Conservation (phyloP, 2,797 vertebrate genomes). For the Cossypha caffra region DNA sequence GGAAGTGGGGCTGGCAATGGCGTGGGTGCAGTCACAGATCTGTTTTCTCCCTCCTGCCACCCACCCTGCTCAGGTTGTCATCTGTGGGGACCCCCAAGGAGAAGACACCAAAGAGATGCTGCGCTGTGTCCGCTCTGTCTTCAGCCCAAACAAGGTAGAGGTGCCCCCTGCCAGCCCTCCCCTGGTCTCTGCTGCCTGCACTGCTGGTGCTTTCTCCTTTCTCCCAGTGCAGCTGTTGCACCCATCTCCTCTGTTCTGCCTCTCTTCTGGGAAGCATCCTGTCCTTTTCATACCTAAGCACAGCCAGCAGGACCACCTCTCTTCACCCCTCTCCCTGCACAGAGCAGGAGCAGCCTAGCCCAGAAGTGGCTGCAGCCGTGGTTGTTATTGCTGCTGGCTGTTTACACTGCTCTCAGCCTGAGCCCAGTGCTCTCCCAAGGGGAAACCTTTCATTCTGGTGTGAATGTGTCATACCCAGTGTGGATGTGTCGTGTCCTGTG, state of each 20-base stretch:
- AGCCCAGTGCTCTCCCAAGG: not conserved
- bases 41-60: not conserved
- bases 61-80: constrained; percentile 81
- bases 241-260: not conserved
- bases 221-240: not conserved
- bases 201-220: not conserved
- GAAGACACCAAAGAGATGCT: constrained; percentile 85
- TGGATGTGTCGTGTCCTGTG: not conserved
- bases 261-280: not conserved
- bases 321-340: not conserved
- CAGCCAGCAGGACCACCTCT: not conserved
- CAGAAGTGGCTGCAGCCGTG: not conserved
- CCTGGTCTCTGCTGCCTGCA: not conserved
- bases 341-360: not conserved
- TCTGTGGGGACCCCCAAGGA: constrained; percentile 86
- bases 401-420: not conserved
- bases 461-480: not conserved
- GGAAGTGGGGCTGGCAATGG: not conserved
- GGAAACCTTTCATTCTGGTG: not conserved
- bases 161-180: not conserved
- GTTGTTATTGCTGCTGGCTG: not conserved
- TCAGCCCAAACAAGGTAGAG: constrained; percentile 88
- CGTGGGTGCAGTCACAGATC: not conserved
- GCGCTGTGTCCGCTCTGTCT: constrained; percentile 80
- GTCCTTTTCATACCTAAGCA: not conserved